These are phyloP conservation scores for Ctenodactylus gundi DNA, from an alignment of 2,113 vertebrate species.

Conservation along the genomic window DNA sequence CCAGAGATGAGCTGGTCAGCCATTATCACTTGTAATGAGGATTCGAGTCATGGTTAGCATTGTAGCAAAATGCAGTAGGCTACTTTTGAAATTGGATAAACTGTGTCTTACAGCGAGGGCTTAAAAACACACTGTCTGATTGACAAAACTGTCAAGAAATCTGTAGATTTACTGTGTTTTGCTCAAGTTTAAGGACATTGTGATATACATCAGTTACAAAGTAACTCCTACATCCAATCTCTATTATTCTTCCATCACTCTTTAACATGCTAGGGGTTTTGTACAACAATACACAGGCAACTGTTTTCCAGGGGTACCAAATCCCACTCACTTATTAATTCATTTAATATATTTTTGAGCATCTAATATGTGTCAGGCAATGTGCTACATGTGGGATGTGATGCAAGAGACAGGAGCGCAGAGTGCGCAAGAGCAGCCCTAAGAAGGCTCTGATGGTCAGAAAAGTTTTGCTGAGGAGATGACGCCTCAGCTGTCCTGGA, in stretches of 20 bases:
- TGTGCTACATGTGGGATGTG: neutral
- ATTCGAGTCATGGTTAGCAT: neutral
- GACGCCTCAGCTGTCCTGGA: neutral
- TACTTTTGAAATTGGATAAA: neutral
- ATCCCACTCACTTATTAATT: neutral
- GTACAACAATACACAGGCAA: neutral
- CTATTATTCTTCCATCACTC: neutral
- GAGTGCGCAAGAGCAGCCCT: neutral
- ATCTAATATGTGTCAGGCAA: neutral
- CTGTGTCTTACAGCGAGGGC: neutral
- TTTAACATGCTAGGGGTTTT: neutral
- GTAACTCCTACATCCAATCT: neutral
- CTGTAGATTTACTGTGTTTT: neutral
- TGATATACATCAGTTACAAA: neutral
- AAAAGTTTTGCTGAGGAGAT: neutral
- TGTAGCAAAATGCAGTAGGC: neutral
- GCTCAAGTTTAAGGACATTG: neutral
- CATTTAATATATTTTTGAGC: neutral
- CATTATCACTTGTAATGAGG: neutral
- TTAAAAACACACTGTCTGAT: slow-evolving; percentile 1
- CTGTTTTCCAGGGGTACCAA: neutral
- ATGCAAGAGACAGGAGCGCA: neutral
- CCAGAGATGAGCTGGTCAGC: neutral
- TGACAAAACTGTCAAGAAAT: slow-evolving; percentile 24
- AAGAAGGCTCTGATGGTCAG: neutral